Evolutionary conservation across 2,113 vertebrate genomes (phyloP).

Genomic region (Columba livia): DNA sequence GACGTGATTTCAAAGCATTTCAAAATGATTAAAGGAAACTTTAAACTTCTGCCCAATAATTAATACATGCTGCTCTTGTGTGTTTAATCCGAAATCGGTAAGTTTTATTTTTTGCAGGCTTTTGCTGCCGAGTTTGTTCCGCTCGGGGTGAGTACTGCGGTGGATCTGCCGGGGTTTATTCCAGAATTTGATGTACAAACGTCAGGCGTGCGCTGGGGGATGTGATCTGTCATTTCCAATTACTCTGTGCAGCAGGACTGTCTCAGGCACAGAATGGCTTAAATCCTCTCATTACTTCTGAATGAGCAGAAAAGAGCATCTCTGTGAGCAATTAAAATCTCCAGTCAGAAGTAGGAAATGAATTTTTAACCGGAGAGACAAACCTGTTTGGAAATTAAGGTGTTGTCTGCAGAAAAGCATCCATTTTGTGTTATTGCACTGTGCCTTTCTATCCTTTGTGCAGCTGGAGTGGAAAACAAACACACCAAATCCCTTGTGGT

Average conservation of each 20-base stretch:
- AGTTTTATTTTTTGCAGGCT: neutral
- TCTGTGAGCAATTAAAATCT: neutral
- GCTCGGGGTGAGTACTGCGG: neutral
- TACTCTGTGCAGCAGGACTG: neutral
- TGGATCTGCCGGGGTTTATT: neutral
- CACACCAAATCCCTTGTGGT: neutral
- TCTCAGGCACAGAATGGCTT: neutral
- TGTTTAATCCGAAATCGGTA: neutral
- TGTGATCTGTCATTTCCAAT: neutral
- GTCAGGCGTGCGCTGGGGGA: neutral
- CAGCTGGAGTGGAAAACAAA: neutral
- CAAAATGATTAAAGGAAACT: neutral
- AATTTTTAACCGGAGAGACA: neutral
- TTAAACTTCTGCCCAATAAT: neutral
- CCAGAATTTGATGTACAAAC: neutral
- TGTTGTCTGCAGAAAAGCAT: neutral
- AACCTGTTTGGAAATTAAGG: neutral
- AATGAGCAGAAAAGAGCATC: neutral
- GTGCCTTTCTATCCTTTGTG: neutral
- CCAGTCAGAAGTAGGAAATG: neutral
- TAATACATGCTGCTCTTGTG: neutral
- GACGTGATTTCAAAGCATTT: neutral
- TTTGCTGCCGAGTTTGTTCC: neutral
- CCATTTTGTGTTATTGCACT: neutral
- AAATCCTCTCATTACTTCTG: neutral